Evolutionary conservation across 2,888 invertebrate genomes (phyloP), one percentile per base, ranked within the genome.

Genomic region (Cephus spinipes): DNA sequence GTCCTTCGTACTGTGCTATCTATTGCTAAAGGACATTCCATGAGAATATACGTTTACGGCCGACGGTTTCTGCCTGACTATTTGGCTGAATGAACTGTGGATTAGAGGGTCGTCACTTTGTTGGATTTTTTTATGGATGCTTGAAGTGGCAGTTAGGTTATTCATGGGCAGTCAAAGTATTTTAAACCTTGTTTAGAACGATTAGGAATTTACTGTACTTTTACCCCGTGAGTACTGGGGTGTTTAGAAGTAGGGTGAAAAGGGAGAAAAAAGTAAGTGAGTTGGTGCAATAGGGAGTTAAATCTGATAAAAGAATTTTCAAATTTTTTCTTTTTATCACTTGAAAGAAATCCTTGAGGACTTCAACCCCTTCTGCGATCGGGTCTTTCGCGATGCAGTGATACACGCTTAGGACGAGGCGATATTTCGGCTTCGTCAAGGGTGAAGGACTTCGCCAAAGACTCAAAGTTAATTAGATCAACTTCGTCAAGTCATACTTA

Each of bases 401-500:
- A 83, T 83, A 81, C 82, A 81, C 80, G 79, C 82, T 83, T 81
- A 82, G 82, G 79, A 83, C 79, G 80, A 79, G 82, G 79, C 77
- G 82, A 83, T 83, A 83, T 80, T 83, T 82, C 81, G 79, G 79
- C 81, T 34, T 55, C 23, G 55, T 23, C 9, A 55, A 55, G 23
- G 55, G 55, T 55, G 55, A 55, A 55, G 55, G 55, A 55, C 23
- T 55, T 55, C 23, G 55, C 55, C 23, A 9, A 55, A 6, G 55
- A 77, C 83, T 80, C 81, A 77, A 84, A 86, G 84, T 86, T 86
- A 85, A 86, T 86, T 86, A 85, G 85, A 86, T 85, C 85, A 82
- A 86, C 85, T 86, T 85, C 83, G 84, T 85, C 83, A 82, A 82
- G 82, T 78, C 82, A 83, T 81, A 79, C 69, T 79, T 81, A 79